Conservation (phyloP, 2,113 vertebrate species). For the Turdus rufiventris region DNA sequence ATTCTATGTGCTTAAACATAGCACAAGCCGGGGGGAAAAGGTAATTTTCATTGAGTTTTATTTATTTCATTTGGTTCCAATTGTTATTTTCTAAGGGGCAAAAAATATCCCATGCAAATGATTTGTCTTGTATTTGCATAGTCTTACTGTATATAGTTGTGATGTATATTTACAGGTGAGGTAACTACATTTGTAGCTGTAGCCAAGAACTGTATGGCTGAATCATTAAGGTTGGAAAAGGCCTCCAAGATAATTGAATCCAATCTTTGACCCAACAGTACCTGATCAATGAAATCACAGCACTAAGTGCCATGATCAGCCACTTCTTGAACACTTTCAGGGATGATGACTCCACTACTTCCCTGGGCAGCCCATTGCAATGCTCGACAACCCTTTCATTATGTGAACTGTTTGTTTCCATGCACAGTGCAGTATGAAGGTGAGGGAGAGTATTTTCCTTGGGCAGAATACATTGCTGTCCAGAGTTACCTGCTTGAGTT, state of each 20-base stretch:
- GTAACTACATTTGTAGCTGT: neutral
- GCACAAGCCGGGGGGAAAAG: rapidly evolving
- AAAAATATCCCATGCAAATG: neutral
- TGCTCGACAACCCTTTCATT: neutral
- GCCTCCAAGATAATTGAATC: neutral
- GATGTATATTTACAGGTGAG: neutral
- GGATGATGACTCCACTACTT: rapidly evolving
- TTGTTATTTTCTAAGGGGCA: neutral
- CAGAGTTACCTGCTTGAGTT: neutral
- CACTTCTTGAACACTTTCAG: rapidly evolving
- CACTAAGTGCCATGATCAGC: neutral
- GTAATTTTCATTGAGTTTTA: neutral
- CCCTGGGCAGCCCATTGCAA: neutral
- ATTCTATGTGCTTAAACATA: neutral
- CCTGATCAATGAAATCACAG: neutral
- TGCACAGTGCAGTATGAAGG: neutral
- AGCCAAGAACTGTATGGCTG: neutral
- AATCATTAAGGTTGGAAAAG: neutral
- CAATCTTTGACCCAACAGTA: neutral
- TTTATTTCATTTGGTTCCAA: neutral
- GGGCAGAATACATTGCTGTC: neutral
- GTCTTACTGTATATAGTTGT: neutral
- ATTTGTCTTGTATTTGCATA: neutral
- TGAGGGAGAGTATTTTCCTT: neutral
- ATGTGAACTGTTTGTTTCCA: neutral